Conservation (phyloP, 1,140 invertebrate genomes). For the Gryon sp. region DNA sequence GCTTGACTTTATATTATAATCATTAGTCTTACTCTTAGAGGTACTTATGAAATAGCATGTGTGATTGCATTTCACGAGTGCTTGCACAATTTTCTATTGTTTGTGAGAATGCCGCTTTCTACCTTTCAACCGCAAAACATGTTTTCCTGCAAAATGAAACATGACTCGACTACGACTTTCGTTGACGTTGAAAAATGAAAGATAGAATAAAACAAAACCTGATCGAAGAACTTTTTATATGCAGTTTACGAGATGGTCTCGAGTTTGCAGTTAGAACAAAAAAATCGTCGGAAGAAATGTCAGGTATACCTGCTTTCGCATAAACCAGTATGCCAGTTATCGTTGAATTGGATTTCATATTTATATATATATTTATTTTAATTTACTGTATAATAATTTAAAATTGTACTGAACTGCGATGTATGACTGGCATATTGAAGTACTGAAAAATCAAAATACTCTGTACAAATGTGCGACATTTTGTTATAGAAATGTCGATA, state of each 20-base stretch:
- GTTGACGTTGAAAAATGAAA: background rate
- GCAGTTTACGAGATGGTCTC: constrained; percentile 71
- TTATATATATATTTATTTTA: background rate
- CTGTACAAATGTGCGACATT: background rate
- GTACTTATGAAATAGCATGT: constrained; percentile 17
- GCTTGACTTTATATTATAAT: too few relatives aligned
- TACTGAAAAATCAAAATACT: background rate
- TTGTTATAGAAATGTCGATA: constrained; percentile 5
- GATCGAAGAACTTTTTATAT: constrained; percentile 62
- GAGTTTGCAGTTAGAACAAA: constrained; percentile 70
- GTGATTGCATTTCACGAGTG: constrained; percentile 6
- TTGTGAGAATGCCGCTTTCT: constrained; percentile 31
- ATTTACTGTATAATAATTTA: background rate
- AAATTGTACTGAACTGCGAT: background rate
- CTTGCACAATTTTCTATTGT: constrained; percentile 31
- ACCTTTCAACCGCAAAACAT: constrained; percentile 6
- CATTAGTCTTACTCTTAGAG: background rate
- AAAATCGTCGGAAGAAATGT: constrained; percentile 52
- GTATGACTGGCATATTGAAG: background rate
- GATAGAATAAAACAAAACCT: too few relatives aligned
- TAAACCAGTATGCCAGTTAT: constrained; percentile 1
- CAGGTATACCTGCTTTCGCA: constrained; percentile 31
- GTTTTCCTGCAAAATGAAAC: constrained; percentile 22
- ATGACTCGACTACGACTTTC: constrained; percentile 7
- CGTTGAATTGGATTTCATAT: background rate